Conservation (phyloP, 2,888 invertebrate species). For the Harpalus rubripes region DNA sequence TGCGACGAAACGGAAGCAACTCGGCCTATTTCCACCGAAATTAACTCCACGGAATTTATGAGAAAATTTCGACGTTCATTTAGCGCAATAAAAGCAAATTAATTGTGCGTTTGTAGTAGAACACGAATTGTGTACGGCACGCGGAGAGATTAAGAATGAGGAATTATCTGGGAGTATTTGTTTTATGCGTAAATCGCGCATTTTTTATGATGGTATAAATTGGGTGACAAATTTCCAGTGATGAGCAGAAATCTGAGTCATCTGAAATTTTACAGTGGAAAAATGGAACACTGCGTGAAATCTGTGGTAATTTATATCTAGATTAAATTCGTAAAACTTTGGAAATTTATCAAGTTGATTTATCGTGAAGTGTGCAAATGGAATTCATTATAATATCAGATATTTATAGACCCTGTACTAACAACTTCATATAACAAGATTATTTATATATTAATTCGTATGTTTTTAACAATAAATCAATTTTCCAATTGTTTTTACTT, state of each 20-base stretch:
- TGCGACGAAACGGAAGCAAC: conserved; percentile 47
- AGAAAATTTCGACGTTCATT: conserved; percentile 59
- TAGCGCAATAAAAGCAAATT: conserved; percentile 58
- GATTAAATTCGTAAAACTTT: conserved; percentile 53
- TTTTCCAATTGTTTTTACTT: conserved; percentile 5
- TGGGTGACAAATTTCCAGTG: conserved; percentile 42
- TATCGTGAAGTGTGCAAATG: conserved; percentile 31
- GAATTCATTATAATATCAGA: conserved; percentile 48
- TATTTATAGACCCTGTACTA: conserved; percentile 38
- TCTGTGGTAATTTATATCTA: conserved; percentile 41
- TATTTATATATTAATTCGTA: conserved; percentile 35
- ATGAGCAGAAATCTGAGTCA: conserved; percentile 40
- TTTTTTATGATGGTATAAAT: conserved; percentile 31
- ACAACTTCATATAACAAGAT: conserved; percentile 40
- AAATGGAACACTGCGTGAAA: conserved; percentile 37
- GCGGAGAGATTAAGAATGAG: conserved; percentile 30
- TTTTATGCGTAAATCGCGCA: neutral
- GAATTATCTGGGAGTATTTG: conserved; percentile 1
- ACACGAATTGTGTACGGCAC: conserved; percentile 37
- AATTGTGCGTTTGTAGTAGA: conserved; percentile 41
- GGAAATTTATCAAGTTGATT: conserved; percentile 41
- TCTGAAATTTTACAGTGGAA: conserved; percentile 18
- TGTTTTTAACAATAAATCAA: conserved; percentile 15
- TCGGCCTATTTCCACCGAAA: conserved; percentile 57
- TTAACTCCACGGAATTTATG: conserved; percentile 59